Conservation (phyloP, 2,113 vertebrate species). For the Phycodurus eques region DNA sequence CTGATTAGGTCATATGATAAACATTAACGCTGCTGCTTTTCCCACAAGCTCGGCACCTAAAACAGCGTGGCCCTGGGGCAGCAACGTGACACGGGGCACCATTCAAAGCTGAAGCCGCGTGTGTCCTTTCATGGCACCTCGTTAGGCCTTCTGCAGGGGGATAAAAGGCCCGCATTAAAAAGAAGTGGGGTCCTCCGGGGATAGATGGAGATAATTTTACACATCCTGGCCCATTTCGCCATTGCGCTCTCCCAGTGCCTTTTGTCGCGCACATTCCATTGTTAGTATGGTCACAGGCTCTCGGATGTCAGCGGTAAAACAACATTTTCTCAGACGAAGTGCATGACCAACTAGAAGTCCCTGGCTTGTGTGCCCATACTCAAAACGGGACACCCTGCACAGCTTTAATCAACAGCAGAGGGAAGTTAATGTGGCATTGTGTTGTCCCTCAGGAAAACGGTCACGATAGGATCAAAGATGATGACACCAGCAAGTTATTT, state of each 20-base stretch:
- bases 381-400: slow-evolving; percentile 30
- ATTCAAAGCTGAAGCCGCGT: slow-evolving; percentile 73
- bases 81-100: slow-evolving; percentile 80
- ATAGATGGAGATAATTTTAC: slow-evolving; percentile 70
- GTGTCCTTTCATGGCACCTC: slow-evolving; percentile 77
- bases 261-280: slow-evolving; percentile 74
- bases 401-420: slow-evolving; percentile 35
- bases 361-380: slow-evolving; percentile 11
- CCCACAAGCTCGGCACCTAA: slow-evolving; percentile 81
- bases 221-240: slow-evolving; percentile 60
- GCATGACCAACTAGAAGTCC: slow-evolving; percentile 41
- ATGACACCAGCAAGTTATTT: slow-evolving; percentile 24
- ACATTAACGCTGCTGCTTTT: slow-evolving; percentile 78
- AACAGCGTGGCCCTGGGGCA: slow-evolving; percentile 67
- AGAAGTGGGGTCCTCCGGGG: slow-evolving; percentile 63
- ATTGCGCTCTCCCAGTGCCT: slow-evolving; percentile 58
- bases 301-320: slow-evolving; percentile 61
- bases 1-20: slow-evolving; percentile 89
- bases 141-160: slow-evolving; percentile 67
- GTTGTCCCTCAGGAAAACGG: slow-evolving; percentile 39
- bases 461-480: slow-evolving; percentile 44
- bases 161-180: slow-evolving; percentile 74
- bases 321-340: slow-evolving; percentile 53
- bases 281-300: slow-evolving; percentile 73
- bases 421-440: slow-evolving; percentile 40